Percentiles rank a stretch among this genome's conserved stretches.
Evolutionary conservation across 2,888 invertebrate species (phyloP).

Genomic region (Diaprepes abbreviatus): DNA sequence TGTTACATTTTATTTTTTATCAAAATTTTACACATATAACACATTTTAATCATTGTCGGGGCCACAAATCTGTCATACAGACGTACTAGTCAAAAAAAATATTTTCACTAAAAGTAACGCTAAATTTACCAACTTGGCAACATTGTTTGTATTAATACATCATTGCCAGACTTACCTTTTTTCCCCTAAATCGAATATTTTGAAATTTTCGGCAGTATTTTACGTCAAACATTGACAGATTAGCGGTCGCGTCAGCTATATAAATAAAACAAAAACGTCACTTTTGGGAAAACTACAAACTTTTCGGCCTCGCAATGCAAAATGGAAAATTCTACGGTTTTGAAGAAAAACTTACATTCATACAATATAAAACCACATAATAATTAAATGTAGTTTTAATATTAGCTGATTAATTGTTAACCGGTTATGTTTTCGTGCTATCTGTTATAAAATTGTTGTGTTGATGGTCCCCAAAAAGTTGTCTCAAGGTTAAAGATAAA

Average conservation of each 20-base stretch:
- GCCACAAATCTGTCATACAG: conserved; percentile 14
- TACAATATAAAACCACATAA: conserved; percentile 62
- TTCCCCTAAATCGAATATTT: neutral
- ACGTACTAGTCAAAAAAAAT: neutral
- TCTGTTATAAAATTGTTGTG: conserved; percentile 57
- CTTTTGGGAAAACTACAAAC: conserved; percentile 64
- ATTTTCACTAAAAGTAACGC: neutral
- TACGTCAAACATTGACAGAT: conserved; percentile 20
- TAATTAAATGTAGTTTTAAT: conserved; percentile 57
- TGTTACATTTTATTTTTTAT: conserved; percentile 42
- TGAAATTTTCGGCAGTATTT: neutral
- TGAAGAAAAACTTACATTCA: conserved; percentile 51
- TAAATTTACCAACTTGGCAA: neutral
- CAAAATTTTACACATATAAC: conserved; percentile 48
- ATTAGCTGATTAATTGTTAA: conserved; percentile 59
- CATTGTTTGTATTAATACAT: neutral
- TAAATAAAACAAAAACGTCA: conserved; percentile 58
- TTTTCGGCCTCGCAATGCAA: conserved; percentile 58
- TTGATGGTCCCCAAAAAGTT: conserved; percentile 45
- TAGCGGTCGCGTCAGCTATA: conserved; percentile 28
- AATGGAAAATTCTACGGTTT: conserved; percentile 44
- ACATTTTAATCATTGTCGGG: conserved; percentile 29
- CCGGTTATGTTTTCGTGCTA: conserved; percentile 57
- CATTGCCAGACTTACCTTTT: neutral
- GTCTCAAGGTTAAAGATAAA: conserved; percentile 32